Base-by-base conservation (phyloP, 1,140 invertebrate genomes). In the Dendroctonus valens region DNA sequence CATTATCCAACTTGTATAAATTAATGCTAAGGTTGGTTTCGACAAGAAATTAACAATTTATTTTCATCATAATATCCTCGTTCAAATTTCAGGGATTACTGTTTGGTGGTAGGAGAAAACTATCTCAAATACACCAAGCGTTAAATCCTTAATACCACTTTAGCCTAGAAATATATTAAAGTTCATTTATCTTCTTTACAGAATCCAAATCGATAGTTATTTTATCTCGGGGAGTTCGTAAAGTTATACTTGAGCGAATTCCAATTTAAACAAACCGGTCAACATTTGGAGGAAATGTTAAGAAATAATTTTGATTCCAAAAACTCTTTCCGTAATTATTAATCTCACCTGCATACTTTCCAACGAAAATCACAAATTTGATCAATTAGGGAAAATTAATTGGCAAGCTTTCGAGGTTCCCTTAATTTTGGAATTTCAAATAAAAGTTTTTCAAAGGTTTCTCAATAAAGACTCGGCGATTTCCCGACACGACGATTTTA, bases 311-410 rank as follows among this genome's bases (percentile, higher is more conserved):
- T 14, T 58, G 6, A 12, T 12, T 8, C 44, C 44, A 39, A 58
- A 58, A 58, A 42, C 55, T 58, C 40, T 58, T 26, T 52, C 14
- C 55, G 44, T 58, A 58, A 58, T 58, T 58, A 58, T 41, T 58
- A 58, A 58, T 42, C 55, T 44, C 41, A 58, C 55, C 41, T 42
- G 55, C 55, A 41, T 41, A 42, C n/a, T 58, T 41, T 15, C 14
- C n/a, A 41, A 58, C 41, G 9, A 44, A 58, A 57, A 41, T 41
- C 38, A 57, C 54, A n/a, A 41, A 9, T 55, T 55, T 41, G 26
- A 55, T 55, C 53, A 55, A 55, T 55, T 55, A 55, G 38, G 11
- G 38, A 11, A 55, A 55, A 55, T 55, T 55, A 55, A 55, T 41
- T 55, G 53, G 53, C 6, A 55, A 55, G 53, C 41, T 55, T 41